Conservation (phyloP, 2,888 invertebrate genomes). For the Cheilosia scutellata region DNA sequence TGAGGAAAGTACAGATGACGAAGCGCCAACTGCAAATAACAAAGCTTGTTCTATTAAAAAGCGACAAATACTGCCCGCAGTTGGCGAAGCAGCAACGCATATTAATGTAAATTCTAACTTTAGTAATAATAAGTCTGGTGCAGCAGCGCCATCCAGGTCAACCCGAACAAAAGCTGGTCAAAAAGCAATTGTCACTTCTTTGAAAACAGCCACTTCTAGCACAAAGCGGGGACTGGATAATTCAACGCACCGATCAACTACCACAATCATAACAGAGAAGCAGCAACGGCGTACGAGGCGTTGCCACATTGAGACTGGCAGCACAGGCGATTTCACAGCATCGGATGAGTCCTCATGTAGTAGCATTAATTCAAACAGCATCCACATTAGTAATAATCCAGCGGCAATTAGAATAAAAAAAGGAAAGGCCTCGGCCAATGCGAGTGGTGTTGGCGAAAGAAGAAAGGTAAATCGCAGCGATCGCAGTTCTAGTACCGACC, state of each 20-base stretch:
- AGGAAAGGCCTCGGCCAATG: constrained; percentile 31
- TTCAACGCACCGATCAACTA: constrained; percentile 28
- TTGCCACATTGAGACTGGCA: constrained; percentile 82
- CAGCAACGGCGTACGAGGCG: constrained; percentile 81
- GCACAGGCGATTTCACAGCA: constrained; percentile 70
- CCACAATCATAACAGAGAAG: constrained; percentile 52
- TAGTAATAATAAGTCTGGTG: constrained; percentile 48
- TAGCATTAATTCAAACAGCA: constrained; percentile 63
- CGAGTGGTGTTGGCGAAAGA: constrained; percentile 1
- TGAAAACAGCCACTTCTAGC: constrained; percentile 62
- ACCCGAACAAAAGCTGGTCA: constrained; percentile 80
- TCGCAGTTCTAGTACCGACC: constrained; percentile 65
- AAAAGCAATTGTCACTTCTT: constrained; percentile 73
- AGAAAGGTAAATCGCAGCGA: constrained; percentile 63
- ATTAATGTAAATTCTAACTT: constrained; percentile 61
- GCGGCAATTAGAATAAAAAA: constrained; percentile 41
- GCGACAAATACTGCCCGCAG: constrained; percentile 27
- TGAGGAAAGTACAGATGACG: constrained; percentile 65
- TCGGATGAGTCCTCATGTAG: constrained; percentile 72
- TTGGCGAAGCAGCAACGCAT: constrained; percentile 33
- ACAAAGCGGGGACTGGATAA: constrained; percentile 49
- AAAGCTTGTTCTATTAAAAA: constrained; percentile 49
- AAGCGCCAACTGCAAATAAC: constrained; percentile 24
- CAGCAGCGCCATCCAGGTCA: constrained; percentile 59
- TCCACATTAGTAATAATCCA: constrained; percentile 43